Evolutionary conservation across 2,797 vertebrate genomes (phyloP).

Genomic region (Cossypha dichroa): DNA sequence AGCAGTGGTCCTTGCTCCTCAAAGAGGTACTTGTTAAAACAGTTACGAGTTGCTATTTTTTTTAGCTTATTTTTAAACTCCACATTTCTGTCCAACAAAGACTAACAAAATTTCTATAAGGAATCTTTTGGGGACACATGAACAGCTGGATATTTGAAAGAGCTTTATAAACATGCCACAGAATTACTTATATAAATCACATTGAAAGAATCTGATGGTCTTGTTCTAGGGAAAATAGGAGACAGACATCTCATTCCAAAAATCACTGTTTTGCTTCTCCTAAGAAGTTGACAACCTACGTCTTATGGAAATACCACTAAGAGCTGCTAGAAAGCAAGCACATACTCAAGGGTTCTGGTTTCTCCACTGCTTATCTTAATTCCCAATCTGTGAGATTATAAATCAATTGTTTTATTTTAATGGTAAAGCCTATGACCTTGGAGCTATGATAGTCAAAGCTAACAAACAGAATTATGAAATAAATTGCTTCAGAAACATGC

Average conservation of each 20-base stretch:
- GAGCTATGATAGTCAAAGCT: not conserved
- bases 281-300: not conserved
- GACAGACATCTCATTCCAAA: not conserved
- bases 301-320: not conserved
- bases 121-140: not conserved
- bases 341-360: not conserved
- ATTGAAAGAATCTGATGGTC: not conserved
- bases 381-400: not conserved
- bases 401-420: conserved; percentile 10
- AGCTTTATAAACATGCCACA: not conserved
- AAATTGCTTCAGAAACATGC: not conserved
- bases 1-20: not conserved
- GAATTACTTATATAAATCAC: not conserved
- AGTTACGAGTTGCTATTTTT: not conserved
- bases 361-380: not conserved
- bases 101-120: not conserved
- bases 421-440: not conserved
- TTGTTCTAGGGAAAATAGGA: not conserved
- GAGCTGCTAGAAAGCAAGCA: not conserved
- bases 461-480: conserved; percentile 2
- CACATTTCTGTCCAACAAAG: not conserved
- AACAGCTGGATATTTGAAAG: not conserved
- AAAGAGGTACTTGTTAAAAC: not conserved
- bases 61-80: not conserved
- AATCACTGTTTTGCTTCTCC: not conserved